Percentiles rank a stretch among this genome's conserved stretches.
Evolutionary conservation across 1,140 invertebrate genomes (phyloP).

Genomic region (Phymastichus coffea): DNA sequence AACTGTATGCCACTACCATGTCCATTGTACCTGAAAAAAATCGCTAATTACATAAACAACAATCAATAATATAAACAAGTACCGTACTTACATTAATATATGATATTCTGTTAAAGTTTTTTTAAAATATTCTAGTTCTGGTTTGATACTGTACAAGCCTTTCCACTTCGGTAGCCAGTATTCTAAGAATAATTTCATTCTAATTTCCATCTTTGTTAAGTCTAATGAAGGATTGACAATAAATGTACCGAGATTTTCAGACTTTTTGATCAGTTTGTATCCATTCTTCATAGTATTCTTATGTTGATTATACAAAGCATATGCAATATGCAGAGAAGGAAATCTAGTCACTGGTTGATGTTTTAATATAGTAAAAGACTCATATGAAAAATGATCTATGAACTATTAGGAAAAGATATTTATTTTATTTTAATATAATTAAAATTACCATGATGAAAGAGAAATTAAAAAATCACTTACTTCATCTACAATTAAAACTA

Average conservation of each 20-base stretch:
- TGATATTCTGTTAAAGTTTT: constrained; percentile 62
- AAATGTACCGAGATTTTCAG: constrained; percentile 54
- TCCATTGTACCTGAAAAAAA: constrained; percentile 32
- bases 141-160: constrained; percentile 61
- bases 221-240: constrained; percentile 71
- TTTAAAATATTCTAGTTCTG: constrained; percentile 61
- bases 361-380: constrained; percentile 65
- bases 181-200: constrained; percentile 63
- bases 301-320: constrained; percentile 65
- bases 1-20: constrained; percentile 30
- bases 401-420: constrained; percentile 55
- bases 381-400: constrained; percentile 74
- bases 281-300: constrained; percentile 60
- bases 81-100: constrained; percentile 66
- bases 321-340: constrained; percentile 71
- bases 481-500: constrained; percentile 68
- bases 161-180: constrained; percentile 67
- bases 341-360: constrained; percentile 69
- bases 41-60: neutral
- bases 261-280: constrained; percentile 55
- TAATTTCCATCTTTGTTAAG: constrained; percentile 67
- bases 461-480: constrained; percentile 46
- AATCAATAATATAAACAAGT: neutral
- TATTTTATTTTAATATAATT: neutral
- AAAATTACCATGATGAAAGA: constrained; percentile 12